Evolutionary conservation across 2,888 invertebrate genomes (phyloP), one percentile per base, ranked within the genome.

Genomic region (Volucella inflata): DNA sequence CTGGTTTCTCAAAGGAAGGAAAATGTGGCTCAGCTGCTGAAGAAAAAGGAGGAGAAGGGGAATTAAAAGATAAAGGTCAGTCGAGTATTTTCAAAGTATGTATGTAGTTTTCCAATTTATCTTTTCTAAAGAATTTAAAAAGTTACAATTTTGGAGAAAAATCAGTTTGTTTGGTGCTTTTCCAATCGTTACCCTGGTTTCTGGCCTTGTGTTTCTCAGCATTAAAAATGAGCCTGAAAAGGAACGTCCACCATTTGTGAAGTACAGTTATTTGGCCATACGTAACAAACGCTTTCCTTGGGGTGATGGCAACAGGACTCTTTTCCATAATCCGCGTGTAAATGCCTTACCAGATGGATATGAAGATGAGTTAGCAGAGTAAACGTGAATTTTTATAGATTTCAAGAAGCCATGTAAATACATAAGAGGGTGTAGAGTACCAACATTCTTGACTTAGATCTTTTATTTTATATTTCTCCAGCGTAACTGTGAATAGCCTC

Each of bases 311-410:
- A 83, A 85, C n/a, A 87, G 76, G 1, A 48, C 79, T 0, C 36
- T 44, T 0, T 89, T 87, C 9, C 90, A 89, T 42, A 89, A 89
- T 62, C 42, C 53, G 0, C 21, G 82, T 4, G 60, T 60, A 44
- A 89, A 89, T 68, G 77, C 90, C 3, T 30, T 89, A 21, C 89
- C 89, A 8, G 87, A 78, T 2, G 89, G 89, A 1, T 89, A 89
- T 46, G 90, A 90, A 53, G 89, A 89, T 67, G 89, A 89, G 38
- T 62, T 30, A 6, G 4, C 30, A 30, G 4, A 0, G 6, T 6
- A 4, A 30, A 6, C 6, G 30, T 6, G 30, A 30, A 30, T 30
- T 30, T 30, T 30, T 30, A 30, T 30, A 30, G 4, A 30, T 30
- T 6, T 30, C 6, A 30, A 30, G 6, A 30, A 30, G 30, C 30